These are phyloP conservation scores for Caretta caretta DNA, from an alignment of 2,113 vertebrate genomes.

Conservation along the genomic window DNA sequence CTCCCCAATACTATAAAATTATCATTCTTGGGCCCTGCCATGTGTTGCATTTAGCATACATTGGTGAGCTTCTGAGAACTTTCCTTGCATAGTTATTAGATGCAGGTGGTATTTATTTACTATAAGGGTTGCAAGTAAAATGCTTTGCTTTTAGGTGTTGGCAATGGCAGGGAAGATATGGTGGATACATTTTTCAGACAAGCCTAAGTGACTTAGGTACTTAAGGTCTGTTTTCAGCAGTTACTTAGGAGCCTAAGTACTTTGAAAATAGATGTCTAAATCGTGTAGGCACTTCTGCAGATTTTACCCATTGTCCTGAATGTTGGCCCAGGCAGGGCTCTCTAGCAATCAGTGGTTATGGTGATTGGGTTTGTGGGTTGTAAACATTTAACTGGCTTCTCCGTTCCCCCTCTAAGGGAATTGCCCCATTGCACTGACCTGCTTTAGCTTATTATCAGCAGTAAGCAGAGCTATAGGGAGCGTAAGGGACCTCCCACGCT, in stretches of 20 bases:
- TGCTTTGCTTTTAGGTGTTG: neutral
- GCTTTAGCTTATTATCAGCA: neutral
- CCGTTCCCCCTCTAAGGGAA: neutral
- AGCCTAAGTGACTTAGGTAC: neutral
- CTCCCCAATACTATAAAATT: accelerated
- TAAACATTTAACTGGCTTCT: neutral
- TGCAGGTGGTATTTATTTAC: neutral
- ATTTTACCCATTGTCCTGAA: accelerated
- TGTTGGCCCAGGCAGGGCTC: accelerated
- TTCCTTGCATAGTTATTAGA: neutral
- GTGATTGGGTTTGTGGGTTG: neutral
- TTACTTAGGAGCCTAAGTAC: neutral
- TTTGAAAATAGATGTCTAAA: neutral
- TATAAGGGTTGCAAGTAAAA: accelerated
- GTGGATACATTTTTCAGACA: neutral
- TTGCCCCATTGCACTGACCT: neutral
- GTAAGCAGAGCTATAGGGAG: neutral
- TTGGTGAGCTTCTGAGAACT: accelerated
- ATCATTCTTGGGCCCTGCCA: neutral
- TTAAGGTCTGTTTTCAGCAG: neutral
- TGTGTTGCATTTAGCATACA: neutral
- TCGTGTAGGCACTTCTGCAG: neutral
- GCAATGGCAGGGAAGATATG: neutral
- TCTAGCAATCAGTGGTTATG: neutral
- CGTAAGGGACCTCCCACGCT: too few relatives aligned